These are phyloP conservation scores for Calycopis cecrops DNA, from an alignment of 1,140 invertebrate species.

Conservation along the genomic window DNA sequence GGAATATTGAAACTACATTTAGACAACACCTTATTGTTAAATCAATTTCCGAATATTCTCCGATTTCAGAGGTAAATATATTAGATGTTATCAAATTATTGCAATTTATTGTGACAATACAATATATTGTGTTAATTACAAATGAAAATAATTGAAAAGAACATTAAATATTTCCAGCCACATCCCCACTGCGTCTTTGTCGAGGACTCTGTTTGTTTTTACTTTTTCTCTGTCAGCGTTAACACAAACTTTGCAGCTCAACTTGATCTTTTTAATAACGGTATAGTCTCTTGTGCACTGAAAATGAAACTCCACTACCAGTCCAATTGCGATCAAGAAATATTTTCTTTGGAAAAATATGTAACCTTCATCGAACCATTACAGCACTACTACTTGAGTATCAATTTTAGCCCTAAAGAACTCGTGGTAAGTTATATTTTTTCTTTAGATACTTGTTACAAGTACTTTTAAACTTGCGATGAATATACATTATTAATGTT, in stretches of 20 bases:
- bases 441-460: neutral
- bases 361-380: constrained; percentile 61
- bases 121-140: neutral
- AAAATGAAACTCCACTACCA: constrained; percentile 57
- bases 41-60: constrained; percentile 53
- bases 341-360: constrained; percentile 61
- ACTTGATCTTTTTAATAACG: constrained; percentile 62
- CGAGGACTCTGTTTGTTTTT: constrained; percentile 59
- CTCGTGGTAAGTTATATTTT: constrained; percentile 38
- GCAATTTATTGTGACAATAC: neutral
- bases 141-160: neutral
- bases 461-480: constrained; percentile 6
- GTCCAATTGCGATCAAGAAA: constrained; percentile 35
- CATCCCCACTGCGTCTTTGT: constrained; percentile 59
- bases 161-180: constrained; percentile 38
- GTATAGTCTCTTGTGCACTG: constrained; percentile 54
- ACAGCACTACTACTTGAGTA: constrained; percentile 52
- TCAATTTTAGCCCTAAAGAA: constrained; percentile 60
- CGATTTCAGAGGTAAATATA: constrained; percentile 47
- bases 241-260: constrained; percentile 44
- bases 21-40: constrained; percentile 65
- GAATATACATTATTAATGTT: constrained; percentile 9
- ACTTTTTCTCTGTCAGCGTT: constrained; percentile 57
- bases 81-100: neutral
- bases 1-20: constrained; percentile 65